Conservation (phyloP, 2,113 vertebrate species). For the Gobio gobio region DNA sequence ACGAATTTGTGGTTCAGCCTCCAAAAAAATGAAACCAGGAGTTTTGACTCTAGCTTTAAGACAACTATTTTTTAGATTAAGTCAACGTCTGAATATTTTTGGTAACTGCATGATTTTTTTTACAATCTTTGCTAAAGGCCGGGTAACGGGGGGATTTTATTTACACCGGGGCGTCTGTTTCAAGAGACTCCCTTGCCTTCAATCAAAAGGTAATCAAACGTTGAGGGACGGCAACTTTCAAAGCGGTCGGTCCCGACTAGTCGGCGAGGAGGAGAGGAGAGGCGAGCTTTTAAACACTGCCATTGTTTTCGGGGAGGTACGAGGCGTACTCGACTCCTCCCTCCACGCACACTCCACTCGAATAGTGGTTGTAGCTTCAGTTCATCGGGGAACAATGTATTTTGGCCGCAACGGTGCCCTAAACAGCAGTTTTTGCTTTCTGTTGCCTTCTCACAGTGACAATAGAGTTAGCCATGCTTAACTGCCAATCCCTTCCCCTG, state of each 20-base stretch:
- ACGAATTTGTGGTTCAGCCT: constrained; percentile 57
- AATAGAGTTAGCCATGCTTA: constrained; percentile 79
- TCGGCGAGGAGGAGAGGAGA: constrained; percentile 59
- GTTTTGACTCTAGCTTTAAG: constrained; percentile 68
- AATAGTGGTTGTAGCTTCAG: constrained; percentile 74
- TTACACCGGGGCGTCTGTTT: constrained; percentile 69
- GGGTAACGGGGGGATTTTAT: constrained; percentile 58
- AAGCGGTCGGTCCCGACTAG: constrained; percentile 54
- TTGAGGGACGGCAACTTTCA: constrained; percentile 35
- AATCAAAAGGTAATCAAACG: constrained; percentile 59
- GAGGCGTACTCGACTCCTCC: constrained; percentile 62
- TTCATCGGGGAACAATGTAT: constrained; percentile 74
- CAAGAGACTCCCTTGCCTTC: constrained; percentile 74
- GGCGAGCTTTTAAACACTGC: constrained; percentile 80
- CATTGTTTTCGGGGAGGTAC: constrained; percentile 74
- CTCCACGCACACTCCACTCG: constrained; percentile 71
- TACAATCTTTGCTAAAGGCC: constrained; percentile 72
- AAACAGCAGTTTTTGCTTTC: constrained; percentile 74
- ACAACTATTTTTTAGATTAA: constrained; percentile 74
- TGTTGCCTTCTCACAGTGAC: constrained; percentile 80
- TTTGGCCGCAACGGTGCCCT: constrained; percentile 71
- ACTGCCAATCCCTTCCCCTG: constrained; percentile 77
- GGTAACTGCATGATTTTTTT: constrained; percentile 80
- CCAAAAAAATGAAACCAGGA: constrained; percentile 47
- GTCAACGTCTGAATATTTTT: constrained; percentile 74